A percentile compares a stretch with the other conserved stretches of the same genome.
Conservation (phyloP, 2,797 vertebrate genomes). For the Microctenopoma stevenorrisi region DNA sequence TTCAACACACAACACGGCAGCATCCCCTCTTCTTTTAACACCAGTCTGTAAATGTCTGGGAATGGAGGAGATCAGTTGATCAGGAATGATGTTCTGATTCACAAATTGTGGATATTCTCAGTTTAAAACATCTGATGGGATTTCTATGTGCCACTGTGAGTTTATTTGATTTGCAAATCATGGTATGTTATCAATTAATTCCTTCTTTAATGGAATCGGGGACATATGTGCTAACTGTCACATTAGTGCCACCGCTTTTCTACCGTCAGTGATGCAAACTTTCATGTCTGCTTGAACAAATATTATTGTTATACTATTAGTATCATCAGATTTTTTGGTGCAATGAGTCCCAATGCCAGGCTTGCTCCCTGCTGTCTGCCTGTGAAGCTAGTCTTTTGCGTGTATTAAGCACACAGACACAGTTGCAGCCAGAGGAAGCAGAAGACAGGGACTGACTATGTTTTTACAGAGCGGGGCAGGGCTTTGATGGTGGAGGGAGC, state of each 20-base stretch:
- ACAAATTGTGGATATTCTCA: too few relatives aligned
- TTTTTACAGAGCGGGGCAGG: conserved; percentile 84
- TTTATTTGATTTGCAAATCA: too few relatives aligned
- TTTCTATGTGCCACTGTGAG: too few relatives aligned
- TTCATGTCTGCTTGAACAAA: conserved; percentile 8
- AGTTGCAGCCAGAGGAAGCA: conserved; percentile 80
- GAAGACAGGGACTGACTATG: conserved; percentile 80
- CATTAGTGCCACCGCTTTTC: conserved; percentile 8
- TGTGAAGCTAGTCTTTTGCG: conserved; percentile 63
- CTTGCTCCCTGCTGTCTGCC: conserved; percentile 70
- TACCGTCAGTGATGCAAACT: conserved; percentile 14
- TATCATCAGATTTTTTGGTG: neutral
- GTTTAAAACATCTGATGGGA: too few relatives aligned
- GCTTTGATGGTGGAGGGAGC: conserved; percentile 82
- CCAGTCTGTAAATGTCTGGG: too few relatives aligned
- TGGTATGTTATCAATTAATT: too few relatives aligned
- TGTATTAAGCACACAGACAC: conserved; percentile 70
- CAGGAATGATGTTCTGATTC: too few relatives aligned
- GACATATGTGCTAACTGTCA: neutral
- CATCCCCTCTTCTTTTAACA: too few relatives aligned
- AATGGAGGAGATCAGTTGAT: too few relatives aligned
- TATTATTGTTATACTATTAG: neutral
- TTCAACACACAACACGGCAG: too few relatives aligned
- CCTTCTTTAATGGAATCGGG: too few relatives aligned
- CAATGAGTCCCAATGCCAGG: conserved; percentile 32